Evolutionary conservation across 2,113 vertebrate genomes (phyloP).

Genomic region (Sturnira hondurensis): DNA sequence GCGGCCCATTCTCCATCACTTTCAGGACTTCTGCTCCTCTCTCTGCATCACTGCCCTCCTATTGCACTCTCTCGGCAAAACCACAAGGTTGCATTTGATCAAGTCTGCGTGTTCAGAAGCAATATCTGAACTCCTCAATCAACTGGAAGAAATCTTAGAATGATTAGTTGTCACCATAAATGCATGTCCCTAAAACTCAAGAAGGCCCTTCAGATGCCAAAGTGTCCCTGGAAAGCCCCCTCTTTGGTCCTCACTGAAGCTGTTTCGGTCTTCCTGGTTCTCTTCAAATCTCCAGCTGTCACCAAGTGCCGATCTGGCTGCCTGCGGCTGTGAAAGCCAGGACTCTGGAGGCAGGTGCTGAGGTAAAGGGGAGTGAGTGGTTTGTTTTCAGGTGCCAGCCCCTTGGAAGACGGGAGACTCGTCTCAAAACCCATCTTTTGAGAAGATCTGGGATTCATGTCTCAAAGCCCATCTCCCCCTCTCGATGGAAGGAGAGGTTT

Average conservation of each 20-base stretch:
- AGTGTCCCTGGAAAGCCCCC: background rate
- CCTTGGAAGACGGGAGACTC: too few species aligned
- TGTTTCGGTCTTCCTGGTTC: too few species aligned
- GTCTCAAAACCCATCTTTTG: too few species aligned
- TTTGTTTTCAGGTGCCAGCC: too few species aligned
- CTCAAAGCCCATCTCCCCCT: too few species aligned
- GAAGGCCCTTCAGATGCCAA: background rate
- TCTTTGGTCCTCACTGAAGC: background rate
- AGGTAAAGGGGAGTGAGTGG: too few species aligned
- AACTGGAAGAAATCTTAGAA: background rate
- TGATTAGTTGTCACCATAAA: background rate
- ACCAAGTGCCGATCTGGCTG: too few species aligned
- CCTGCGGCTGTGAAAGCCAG: too few species aligned
- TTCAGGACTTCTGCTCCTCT: background rate
- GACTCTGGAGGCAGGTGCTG: too few species aligned
- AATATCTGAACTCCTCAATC: background rate
- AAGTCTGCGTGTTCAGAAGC: background rate
- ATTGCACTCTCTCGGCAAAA: background rate
- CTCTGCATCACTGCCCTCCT: too few species aligned
- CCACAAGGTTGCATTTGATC: background rate
- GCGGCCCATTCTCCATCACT: background rate
- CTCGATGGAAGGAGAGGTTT: too few species aligned
- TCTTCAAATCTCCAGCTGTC: background rate
- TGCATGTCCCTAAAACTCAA: background rate
- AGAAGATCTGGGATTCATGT: too few species aligned